A percentile compares a stretch with the other conserved stretches of the same genome.
Conservation (phyloP, 37 sponge, comb jelly and placozoan genomes). For the Chondrilla cf. caribensis region DNA sequence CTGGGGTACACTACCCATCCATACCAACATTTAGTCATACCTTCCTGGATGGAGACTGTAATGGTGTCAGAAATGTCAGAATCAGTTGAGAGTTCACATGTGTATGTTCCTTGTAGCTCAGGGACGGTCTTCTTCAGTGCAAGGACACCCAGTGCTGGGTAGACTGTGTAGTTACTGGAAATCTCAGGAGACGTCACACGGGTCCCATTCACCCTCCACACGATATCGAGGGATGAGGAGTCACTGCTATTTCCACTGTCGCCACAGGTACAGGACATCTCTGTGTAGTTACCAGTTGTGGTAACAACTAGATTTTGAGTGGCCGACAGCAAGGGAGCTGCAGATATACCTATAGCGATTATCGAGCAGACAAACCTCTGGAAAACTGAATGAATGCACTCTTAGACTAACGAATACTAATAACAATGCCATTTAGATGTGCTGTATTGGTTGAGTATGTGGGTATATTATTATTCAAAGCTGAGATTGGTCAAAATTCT, state of each 20-base stretch:
- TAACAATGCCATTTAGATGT: too few relatives aligned
- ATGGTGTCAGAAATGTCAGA: neutral
- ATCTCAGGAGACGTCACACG: neutral
- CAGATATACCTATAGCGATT: too few relatives aligned
- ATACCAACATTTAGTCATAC: neutral
- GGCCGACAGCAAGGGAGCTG: neutral
- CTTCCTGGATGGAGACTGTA: neutral
- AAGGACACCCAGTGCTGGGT: too few relatives aligned
- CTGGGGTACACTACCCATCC: too few relatives aligned
- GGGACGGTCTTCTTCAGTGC: neutral
- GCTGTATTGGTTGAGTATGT: too few relatives aligned
- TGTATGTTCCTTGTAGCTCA: neutral
- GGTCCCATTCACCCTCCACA: neutral
- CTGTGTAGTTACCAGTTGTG: neutral
- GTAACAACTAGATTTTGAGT: neutral
- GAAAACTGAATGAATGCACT: too few relatives aligned
- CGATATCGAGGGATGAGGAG: neutral
- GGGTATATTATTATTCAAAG: too few relatives aligned
- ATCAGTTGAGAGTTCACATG: neutral
- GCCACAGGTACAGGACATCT: neutral
- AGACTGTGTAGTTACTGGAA: too few relatives aligned
- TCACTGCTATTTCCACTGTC: neutral
- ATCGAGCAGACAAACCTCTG: too few relatives aligned
- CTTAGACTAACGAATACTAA: too few relatives aligned
- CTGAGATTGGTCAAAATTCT: too few relatives aligned